A percentile compares a stretch with the other conserved stretches of the same genome.
These are phyloP conservation scores for Elgonia sp. DNA, from an alignment of 2,888 invertebrate genomes.

Conservation along the genomic window DNA sequence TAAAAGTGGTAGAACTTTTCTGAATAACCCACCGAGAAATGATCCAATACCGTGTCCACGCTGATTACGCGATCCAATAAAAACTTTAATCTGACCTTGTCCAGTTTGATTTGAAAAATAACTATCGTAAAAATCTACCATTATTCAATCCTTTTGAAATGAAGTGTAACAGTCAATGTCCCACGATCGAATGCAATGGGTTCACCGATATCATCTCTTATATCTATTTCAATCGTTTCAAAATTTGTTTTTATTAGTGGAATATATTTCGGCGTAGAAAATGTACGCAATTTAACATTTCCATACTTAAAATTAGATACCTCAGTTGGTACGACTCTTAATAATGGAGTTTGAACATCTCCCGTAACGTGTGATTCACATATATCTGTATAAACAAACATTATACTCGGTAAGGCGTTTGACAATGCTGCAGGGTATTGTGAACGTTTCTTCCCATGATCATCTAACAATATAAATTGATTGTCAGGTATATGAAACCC, in stretches of 20 bases:
- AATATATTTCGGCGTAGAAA: conserved; percentile 50
- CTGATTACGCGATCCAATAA: neutral
- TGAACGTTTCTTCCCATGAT: neutral
- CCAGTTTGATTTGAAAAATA: conserved; percentile 3
- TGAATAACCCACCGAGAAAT: conserved; percentile 5
- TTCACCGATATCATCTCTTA: conserved; percentile 30
- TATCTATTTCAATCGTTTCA: conserved; percentile 55
- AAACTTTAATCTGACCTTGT: neutral
- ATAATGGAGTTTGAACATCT: conserved; percentile 38
- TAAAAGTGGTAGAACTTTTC: neutral
- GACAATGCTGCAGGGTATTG: neutral
- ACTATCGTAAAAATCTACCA: neutral
- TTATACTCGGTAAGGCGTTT: conserved; percentile 18
- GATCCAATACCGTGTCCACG: neutral
- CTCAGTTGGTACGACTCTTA: conserved; percentile 41
- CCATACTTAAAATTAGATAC: conserved; percentile 30
- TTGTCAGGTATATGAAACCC: neutral
- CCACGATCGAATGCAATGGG: conserved; percentile 65
- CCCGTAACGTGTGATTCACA: conserved; percentile 33
- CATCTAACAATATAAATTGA: neutral
- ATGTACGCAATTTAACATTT: conserved; percentile 10
- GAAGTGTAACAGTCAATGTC: conserved; percentile 12
- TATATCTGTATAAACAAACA: conserved; percentile 45
- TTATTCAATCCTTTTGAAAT: conserved; percentile 27
- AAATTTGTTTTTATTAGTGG: conserved; percentile 50